Conservation (phyloP, 2,888 invertebrate genomes). For the Clepsis dumicolana region DNA sequence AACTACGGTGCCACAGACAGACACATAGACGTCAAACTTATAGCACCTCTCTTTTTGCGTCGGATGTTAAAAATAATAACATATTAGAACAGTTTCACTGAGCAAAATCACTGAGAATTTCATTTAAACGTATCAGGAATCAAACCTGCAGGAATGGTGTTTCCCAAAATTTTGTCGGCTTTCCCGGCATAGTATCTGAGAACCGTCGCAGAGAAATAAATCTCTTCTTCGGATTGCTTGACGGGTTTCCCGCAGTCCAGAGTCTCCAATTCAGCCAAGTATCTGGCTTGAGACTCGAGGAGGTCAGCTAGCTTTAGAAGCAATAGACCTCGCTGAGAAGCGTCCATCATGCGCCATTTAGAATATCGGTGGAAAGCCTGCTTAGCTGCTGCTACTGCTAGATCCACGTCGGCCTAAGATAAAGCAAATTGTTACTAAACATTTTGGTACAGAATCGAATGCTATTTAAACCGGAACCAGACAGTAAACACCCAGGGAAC, state of each 20-base stretch:
- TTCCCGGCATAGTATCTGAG: slow-evolving; percentile 96
- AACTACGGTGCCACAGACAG: too few species aligned
- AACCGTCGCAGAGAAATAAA: slow-evolving; percentile 87
- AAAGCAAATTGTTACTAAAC: not conserved
- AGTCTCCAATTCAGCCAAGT: slow-evolving; percentile 95
- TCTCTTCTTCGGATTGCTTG: slow-evolving; percentile 89
- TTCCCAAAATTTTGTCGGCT: slow-evolving; percentile 95
- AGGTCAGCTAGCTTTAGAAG: slow-evolving; percentile 91
- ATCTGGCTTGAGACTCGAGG: slow-evolving; percentile 90
- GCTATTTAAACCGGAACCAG: not conserved
- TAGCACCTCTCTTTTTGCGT: too few species aligned
- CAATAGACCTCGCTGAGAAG: slow-evolving; percentile 91
- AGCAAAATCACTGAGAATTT: not conserved
- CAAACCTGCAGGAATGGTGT: slow-evolving; percentile 89
- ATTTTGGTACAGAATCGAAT: not conserved
- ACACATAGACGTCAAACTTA: too few species aligned
- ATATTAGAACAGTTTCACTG: not conserved
- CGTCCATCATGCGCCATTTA: slow-evolving; percentile 93
- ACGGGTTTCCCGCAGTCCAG: slow-evolving; percentile 98
- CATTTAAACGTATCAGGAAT: not conserved
- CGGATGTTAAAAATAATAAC: not conserved
- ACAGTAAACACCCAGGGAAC: not conserved
- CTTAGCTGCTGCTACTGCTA: slow-evolving; percentile 92
- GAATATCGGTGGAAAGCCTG: slow-evolving; percentile 91
- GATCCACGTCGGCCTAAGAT: slow-evolving; percentile 91